Conservation (phyloP, 2,797 vertebrate genomes). For the Bothrops alternatus region DNA sequence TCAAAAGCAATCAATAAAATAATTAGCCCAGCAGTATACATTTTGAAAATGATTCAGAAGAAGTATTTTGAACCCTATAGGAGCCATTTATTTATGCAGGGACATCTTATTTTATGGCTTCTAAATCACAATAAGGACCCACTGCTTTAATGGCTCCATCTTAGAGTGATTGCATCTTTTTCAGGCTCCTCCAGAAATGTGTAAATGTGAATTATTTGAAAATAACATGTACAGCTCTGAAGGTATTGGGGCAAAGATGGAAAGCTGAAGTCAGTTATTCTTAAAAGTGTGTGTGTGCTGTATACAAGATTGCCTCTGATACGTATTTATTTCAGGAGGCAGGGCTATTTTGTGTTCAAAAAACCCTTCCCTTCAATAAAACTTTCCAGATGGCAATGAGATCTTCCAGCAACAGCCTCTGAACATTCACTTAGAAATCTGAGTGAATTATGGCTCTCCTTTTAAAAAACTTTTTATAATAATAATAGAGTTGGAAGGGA, state of each 20-base stretch:
- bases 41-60: not conserved
- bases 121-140: not conserved
- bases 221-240: not conserved
- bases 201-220: not conserved
- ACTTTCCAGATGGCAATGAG: not conserved
- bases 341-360: not conserved
- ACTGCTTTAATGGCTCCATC: not conserved
- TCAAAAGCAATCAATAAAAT: not conserved
- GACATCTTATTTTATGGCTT: not conserved
- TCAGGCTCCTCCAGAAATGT: not conserved
- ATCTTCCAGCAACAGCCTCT: not conserved
- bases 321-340: not conserved
- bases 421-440: not conserved
- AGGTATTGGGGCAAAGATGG: not conserved
- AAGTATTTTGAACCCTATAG: not conserved
- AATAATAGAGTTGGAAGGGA: too few relatives aligned
- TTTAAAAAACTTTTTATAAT: too few relatives aligned
- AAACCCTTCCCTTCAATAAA: not conserved
- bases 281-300: not conserved
- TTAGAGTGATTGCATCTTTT: not conserved
- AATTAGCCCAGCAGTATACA: not conserved
- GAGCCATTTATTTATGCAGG: not conserved
- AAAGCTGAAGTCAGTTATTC: not conserved
- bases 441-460: not conserved
- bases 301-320: not conserved